A percentile compares a stretch with the other conserved stretches of the same genome.
These are phyloP conservation scores for Corythornis madagascariensis DNA, from an alignment of 2,113 vertebrate genomes.

Conservation along the genomic window DNA sequence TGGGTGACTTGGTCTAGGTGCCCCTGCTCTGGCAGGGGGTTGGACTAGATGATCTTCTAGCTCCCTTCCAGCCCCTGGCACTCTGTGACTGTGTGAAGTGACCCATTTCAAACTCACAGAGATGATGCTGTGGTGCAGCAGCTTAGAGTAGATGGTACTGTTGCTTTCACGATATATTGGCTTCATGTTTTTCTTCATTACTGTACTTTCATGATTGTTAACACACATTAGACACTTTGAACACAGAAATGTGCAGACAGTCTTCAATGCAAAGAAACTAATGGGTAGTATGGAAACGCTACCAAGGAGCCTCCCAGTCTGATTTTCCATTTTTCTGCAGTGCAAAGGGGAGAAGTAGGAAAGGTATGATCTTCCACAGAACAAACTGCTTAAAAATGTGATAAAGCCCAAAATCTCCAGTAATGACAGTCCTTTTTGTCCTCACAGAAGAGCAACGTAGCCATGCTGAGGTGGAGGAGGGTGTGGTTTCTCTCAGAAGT, in stretches of 20 bases:
- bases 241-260: neutral
- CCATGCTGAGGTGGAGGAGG: neutral
- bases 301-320: neutral
- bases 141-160: neutral
- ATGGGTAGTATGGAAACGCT: neutral
- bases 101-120: neutral
- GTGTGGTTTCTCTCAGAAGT: neutral
- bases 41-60: too few species aligned
- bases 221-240: neutral
- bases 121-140: neutral
- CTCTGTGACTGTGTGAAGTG: neutral
- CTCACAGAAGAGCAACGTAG: neutral
- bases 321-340: neutral
- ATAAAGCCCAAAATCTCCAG: neutral
- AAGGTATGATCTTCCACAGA: neutral
- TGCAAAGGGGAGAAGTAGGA: neutral
- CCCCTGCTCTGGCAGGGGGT: too few species aligned
- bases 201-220: neutral
- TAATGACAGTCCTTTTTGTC: neutral
- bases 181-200: neutral
- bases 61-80: too few species aligned
- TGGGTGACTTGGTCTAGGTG: too few species aligned
- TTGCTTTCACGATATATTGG: neutral
- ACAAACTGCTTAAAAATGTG: neutral
- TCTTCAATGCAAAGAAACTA: neutral